Evolutionary conservation across 2,888 invertebrate species (phyloP).

Genomic region (Clepsis dumicolana): DNA sequence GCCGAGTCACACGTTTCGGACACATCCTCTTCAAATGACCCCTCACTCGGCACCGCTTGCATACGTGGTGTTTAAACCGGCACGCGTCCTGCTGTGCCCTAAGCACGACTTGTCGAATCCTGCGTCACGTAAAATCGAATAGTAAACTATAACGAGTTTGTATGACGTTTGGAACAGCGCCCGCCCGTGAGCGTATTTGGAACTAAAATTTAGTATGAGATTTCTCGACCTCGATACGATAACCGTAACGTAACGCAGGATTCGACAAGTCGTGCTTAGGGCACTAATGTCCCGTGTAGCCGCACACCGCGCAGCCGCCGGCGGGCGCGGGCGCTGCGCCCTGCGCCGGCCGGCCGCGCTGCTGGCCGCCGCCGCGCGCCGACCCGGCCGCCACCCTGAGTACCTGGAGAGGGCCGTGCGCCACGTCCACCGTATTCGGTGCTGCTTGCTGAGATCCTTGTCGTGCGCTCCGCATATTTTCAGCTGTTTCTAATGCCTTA

Average conservation of each 20-base stretch:
- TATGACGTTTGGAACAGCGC: too few species aligned
- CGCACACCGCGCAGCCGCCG: slow-evolving; percentile 6
- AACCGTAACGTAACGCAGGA: too few species aligned
- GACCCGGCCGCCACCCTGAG: slow-evolving; percentile 15
- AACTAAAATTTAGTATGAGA: too few species aligned
- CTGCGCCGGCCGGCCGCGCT: not conserved
- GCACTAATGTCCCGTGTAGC: slow-evolving; percentile 19
- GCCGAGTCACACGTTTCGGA: not conserved
- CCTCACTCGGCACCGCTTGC: not conserved
- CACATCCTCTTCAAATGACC: too few species aligned
- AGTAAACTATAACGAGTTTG: too few species aligned
- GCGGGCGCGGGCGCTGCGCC: not conserved
- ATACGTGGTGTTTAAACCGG: not conserved
- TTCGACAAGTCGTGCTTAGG: too few species aligned
- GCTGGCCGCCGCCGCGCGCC: too few species aligned
- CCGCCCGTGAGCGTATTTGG: too few species aligned
- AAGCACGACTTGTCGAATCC: too few species aligned
- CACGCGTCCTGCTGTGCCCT: not conserved
- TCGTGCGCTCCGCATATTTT: slow-evolving; percentile 37
- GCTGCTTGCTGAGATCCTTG: not conserved
- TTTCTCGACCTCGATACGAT: too few species aligned
- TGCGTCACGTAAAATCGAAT: too few species aligned
- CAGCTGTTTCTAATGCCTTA: slow-evolving; percentile 43
- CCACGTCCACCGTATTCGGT: too few species aligned
- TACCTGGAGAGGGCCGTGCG: not conserved